phyloP scores from a whole-genome alignment of 2,888 invertebrate species.

The Oscheius onirici region DNA sequence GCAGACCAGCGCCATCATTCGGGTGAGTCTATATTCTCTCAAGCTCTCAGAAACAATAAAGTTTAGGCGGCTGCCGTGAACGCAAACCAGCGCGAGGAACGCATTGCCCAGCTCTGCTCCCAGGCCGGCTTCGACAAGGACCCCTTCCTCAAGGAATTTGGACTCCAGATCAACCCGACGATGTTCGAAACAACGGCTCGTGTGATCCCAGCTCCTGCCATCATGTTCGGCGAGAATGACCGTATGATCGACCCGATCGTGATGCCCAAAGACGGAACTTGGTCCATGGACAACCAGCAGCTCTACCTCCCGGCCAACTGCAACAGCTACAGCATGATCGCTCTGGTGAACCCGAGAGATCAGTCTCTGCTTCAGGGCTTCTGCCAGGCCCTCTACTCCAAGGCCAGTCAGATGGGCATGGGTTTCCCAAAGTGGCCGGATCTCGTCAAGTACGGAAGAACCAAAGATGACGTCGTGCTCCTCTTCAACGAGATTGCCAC shows the following conservation, averaged over 20 bases:
- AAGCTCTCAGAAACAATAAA: neutral
- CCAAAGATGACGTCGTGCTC: constrained; percentile 46
- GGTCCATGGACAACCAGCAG: constrained; percentile 64
- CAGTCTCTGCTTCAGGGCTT: constrained; percentile 56
- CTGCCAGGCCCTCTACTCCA: constrained; percentile 55
- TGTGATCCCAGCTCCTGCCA: constrained; percentile 62
- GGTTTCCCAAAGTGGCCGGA: constrained; percentile 65
- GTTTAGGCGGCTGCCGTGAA: constrained; percentile 65
- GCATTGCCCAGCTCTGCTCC: constrained; percentile 57
- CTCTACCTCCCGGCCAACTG: constrained; percentile 62
- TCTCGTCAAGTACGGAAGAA: constrained; percentile 59
- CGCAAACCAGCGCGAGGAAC: constrained; percentile 61
- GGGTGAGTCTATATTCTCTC: constrained; percentile 36
- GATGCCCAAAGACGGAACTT: constrained; percentile 63
- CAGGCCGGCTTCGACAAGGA: constrained; percentile 64
- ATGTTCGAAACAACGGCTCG: constrained; percentile 67
- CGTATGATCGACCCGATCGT: constrained; percentile 57
- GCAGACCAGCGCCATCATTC: constrained; percentile 62
- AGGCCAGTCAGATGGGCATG: constrained; percentile 65
- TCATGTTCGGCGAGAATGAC: constrained; percentile 62
- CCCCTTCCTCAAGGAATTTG: constrained; percentile 62
- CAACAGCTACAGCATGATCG: constrained; percentile 62
- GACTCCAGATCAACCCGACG: constrained; percentile 53
- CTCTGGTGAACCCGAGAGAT: constrained; percentile 59
- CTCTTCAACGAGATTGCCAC: constrained; percentile 59